A percentile compares a stretch with the other conserved stretches of the same genome.
Evolutionary conservation across 2,113 vertebrate species (phyloP).

Genomic region (Petroica traversi): DNA sequence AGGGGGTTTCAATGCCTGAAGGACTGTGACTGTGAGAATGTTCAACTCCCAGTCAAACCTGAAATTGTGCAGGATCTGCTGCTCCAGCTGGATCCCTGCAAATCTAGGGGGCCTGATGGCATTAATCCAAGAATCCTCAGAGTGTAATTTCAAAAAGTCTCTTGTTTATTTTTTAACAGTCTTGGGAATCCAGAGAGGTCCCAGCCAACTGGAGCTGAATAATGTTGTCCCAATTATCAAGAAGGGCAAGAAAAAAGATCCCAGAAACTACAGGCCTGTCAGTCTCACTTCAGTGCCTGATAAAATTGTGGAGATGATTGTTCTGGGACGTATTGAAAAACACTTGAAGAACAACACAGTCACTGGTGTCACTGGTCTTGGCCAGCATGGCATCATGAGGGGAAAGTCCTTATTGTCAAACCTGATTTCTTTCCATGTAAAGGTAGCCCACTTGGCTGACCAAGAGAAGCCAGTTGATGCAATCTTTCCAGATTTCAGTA

Average conservation of each 20-base stretch:
- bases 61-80: background rate
- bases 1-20: background rate
- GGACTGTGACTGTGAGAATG: background rate
- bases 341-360: background rate
- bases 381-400: accelerated
- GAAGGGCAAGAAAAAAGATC: background rate
- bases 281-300: background rate
- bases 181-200: background rate
- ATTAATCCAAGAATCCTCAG: background rate
- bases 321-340: background rate
- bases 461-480: background rate
- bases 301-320: background rate
- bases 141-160: background rate
- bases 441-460: background rate
- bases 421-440: background rate
- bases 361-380: no score
- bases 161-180: background rate
- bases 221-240: background rate
- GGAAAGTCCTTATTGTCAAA: background rate
- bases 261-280: accelerated
- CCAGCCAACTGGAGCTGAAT: background rate
- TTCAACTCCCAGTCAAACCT: background rate
- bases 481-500: background rate
- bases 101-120: background rate
- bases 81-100: background rate